A percentile compares a stretch with the other conserved stretches of the same genome.
phyloP scores from a whole-genome alignment of 2,113 vertebrate genomes.

The Capreolus pygargus region DNA sequence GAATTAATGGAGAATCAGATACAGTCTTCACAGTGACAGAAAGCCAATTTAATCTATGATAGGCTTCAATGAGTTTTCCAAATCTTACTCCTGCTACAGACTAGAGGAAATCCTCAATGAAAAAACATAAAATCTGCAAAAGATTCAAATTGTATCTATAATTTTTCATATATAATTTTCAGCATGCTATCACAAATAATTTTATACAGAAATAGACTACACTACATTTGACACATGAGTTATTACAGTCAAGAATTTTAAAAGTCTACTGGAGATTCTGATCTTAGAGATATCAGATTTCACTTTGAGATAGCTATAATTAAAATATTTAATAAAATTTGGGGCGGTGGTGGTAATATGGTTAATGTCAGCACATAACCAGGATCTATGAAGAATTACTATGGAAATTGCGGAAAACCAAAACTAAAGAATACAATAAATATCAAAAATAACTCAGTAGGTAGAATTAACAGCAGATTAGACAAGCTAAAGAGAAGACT shows the following conservation, averaged over 20 bases:
- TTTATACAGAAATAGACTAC: not conserved
- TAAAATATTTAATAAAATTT: not conserved
- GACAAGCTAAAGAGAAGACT: not conserved
- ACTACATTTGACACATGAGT: not conserved
- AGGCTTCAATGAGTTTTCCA: not conserved
- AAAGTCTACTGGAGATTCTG: not conserved
- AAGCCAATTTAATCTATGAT: not conserved
- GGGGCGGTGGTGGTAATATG: not conserved
- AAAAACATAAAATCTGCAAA: not conserved
- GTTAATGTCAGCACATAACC: not conserved
- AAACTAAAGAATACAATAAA: not conserved
- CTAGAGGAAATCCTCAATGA: not conserved
- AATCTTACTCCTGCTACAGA: not conserved
- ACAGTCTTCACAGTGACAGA: not conserved
- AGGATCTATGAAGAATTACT: not conserved
- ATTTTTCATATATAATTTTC: not conserved
- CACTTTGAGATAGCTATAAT: not conserved
- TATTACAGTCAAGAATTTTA: not conserved
- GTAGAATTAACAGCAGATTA: not conserved
- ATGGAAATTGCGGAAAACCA: not conserved
- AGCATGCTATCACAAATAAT: not conserved
- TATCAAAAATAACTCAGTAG: not conserved
- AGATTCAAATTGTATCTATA: not conserved
- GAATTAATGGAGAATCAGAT: not conserved
- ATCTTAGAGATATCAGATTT: not conserved